Evolutionary conservation across 1,140 invertebrate species (phyloP).

Genomic region (Contarinia nasturtii): DNA sequence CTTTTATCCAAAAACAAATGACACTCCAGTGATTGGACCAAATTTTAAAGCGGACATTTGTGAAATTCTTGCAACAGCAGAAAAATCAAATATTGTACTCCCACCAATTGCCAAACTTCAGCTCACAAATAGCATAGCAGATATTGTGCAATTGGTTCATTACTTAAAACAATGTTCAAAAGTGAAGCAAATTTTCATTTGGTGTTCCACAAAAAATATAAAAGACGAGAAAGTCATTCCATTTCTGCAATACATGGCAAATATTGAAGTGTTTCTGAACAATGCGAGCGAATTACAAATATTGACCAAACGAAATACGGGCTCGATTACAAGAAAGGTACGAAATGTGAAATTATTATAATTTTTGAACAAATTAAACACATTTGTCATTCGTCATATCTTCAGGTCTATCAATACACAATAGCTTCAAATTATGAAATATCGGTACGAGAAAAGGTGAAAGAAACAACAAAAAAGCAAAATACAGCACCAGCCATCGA

Average conservation of each 20-base stretch:
- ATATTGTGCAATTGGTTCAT: neutral
- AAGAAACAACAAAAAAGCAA: neutral
- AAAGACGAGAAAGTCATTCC: constrained; percentile 12
- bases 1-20: too few relatives aligned
- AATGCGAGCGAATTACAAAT: constrained; percentile 10
- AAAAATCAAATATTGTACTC: too few relatives aligned
- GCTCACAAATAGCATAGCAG: neutral
- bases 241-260: constrained; percentile 17
- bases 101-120: too few relatives aligned
- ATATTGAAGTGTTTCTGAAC: constrained; percentile 13
- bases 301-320: constrained; percentile 12
- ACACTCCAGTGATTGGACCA: too few relatives aligned
- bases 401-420: constrained; percentile 12
- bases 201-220: constrained; percentile 12
- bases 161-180: neutral
- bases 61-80: too few relatives aligned
- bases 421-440: constrained; percentile 13
- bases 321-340: constrained; percentile 10
- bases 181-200: constrained; percentile 15
- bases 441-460: constrained; percentile 6
- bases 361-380: neutral
- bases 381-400: neutral
- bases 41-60: too few relatives aligned
- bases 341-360: neutral
- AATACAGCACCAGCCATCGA: neutral